Percentiles rank a stretch among this genome's conserved stretches.
Evolutionary conservation across 2,113 vertebrate species (phyloP).

Genomic region (Carassius auratus): DNA sequence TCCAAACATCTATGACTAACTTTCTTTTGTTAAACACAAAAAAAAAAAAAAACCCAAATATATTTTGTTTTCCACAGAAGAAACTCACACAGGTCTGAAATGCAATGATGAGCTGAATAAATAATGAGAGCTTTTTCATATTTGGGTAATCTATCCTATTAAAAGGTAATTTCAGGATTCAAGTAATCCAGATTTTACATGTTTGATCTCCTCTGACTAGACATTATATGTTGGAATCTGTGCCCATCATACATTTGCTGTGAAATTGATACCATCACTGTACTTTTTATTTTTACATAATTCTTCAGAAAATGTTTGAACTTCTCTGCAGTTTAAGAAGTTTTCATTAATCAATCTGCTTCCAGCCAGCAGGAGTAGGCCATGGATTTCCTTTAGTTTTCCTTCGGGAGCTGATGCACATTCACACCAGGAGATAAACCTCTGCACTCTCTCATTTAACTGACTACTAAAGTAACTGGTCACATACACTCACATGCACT

Average conservation of each 20-base stretch:
- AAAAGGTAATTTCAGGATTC: neutral
- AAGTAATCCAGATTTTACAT: neutral
- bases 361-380: conserved; percentile 54
- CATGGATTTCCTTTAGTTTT: conserved; percentile 67
- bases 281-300: neutral
- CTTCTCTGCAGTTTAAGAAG: conserved; percentile 20
- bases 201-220: neutral
- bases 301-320: neutral
- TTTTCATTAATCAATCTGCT: conserved; percentile 57
- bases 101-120: no score
- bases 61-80: neutral
- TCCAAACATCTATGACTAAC: neutral
- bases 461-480: conserved; percentile 50
- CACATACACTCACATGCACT: neutral
- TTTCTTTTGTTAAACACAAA: no score
- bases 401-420: conserved; percentile 62
- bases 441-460: conserved; percentile 69
- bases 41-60: neutral
- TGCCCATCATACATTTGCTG: neutral
- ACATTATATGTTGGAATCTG: neutral
- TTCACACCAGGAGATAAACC: conserved; percentile 68
- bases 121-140: no score
- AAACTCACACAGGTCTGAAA: neutral
- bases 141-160: neutral
- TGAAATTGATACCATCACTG: neutral